Evolutionary conservation across 2,797 vertebrate species (phyloP), one percentile per base, ranked within the genome.

Genomic region (Pseudopleuronectes americanus): DNA sequence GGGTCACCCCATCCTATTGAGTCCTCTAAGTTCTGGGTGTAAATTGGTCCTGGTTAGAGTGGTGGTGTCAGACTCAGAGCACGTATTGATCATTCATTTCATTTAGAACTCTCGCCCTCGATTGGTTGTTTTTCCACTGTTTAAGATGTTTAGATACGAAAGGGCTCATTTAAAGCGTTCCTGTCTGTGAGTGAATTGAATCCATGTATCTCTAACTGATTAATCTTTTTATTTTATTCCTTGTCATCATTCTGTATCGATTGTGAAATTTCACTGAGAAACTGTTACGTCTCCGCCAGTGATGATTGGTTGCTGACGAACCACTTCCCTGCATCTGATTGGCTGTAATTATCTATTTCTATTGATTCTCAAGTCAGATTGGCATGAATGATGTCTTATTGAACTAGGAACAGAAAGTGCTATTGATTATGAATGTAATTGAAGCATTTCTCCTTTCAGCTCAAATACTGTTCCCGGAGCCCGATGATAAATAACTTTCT

Each of bases 371-470:
- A 64, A 64, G 64, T 76, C 71, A 31, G 12, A 47, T 58, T 73
- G 68, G 62, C 64, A 68, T 74, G 64, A 90, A 56, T 33, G 53
- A 84, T 73, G 52, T 28, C 33, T 70, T 62, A 80, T 60, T 75
- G 63, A 26, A 49, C 23, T 22, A 8, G 3, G 61, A 74, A 59
- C 56, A 78, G 48, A 71, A 79, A 83, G 45, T 71, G 61, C 38
- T 83, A 83, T 85, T 73, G 76, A 88, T 77, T 70, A 56, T 41
- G 74, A 5, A 0, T 79, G 63, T 76, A 83, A 86, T 80, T 80
- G 59, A 70, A 81, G 60, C 43, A 41, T 67, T 72, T 70, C 43
- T 56, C 51, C 49, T 81, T 79, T 70, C 56, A 76, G 76, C 60
- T 71, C 54, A 60, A 73, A 74, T 65, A 58, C 63, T 26, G 17